phyloP scores from a whole-genome alignment of 2,888 invertebrate species.

The Dasysyrphus albostriatus region DNA sequence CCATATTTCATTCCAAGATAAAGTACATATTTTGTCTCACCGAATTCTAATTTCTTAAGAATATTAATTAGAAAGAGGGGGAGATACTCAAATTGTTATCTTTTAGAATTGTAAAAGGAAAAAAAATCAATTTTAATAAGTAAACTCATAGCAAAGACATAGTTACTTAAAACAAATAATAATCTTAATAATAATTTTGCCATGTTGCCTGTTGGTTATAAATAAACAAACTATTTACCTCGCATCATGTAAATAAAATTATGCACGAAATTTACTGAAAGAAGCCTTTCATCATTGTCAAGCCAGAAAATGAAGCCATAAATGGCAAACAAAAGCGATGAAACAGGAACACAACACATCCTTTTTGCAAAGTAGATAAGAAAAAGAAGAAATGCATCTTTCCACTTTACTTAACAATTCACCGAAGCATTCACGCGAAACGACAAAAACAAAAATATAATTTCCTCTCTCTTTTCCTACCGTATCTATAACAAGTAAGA shows the following conservation, averaged over 20 bases:
- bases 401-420: slow-evolving; percentile 68
- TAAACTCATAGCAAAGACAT: no score
- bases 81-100: no score
- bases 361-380: slow-evolving; percentile 54
- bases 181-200: no score
- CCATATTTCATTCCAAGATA: no score
- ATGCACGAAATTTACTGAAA: slow-evolving; percentile 52
- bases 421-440: slow-evolving; percentile 70
- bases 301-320: slow-evolving; percentile 32
- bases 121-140: no score
- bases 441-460: slow-evolving; percentile 56
- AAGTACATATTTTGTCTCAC: no score
- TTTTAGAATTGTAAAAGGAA: no score
- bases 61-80: no score
- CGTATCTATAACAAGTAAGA: background rate
- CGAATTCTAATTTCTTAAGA: no score
- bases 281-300: slow-evolving; percentile 61
- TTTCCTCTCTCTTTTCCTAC: slow-evolving; percentile 30
- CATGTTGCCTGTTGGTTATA: background rate
- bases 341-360: slow-evolving; percentile 52
- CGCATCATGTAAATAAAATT: slow-evolving; percentile 50
- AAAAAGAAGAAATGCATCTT: slow-evolving; percentile 61
- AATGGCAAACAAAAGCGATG: slow-evolving; percentile 37
- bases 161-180: no score
- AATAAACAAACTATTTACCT: background rate